Conservation (phyloP, 2,113 vertebrate species). For the Crotalus horridus region DNA sequence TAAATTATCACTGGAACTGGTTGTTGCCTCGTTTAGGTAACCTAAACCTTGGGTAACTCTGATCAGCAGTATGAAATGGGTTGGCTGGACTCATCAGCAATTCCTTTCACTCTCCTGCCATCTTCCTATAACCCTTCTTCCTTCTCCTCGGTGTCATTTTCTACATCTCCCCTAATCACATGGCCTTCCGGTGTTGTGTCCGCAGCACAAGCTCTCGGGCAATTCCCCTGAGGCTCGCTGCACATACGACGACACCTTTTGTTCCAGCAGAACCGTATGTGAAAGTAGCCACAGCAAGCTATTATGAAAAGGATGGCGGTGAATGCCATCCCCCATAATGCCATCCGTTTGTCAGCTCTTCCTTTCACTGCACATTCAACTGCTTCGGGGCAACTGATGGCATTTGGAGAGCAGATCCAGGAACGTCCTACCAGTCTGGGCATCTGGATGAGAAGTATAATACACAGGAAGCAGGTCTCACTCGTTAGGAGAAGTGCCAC, state of each 20-base stretch:
- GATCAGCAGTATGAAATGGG: not conserved
- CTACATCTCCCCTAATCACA: not conserved
- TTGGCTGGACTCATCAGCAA: not conserved
- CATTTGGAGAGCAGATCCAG: not conserved
- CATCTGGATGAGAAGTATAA: not conserved
- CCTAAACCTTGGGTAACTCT: not conserved
- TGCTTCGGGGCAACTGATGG: not conserved
- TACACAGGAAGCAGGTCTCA: not conserved
- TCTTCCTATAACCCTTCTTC: not conserved
- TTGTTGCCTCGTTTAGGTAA: not conserved
- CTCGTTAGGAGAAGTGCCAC: not conserved
- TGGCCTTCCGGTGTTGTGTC: not conserved
- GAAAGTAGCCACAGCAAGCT: constrained; percentile 5
- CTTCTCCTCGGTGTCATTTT: not conserved
- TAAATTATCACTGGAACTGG: not conserved
- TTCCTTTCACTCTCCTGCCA: too few relatives aligned
- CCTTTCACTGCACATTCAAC: not conserved
- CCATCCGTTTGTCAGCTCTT: constrained; percentile 12
- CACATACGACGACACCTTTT: not conserved
- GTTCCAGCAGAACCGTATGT: constrained; percentile 17
- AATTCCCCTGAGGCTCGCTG: not conserved
- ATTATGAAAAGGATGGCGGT: constrained; percentile 7
- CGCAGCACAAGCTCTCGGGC: not conserved
- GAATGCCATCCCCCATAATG: not conserved
- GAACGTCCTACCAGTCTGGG: not conserved